phyloP scores from a whole-genome alignment of 2,113 vertebrate species.

The Benitochromis conjunctus region DNA sequence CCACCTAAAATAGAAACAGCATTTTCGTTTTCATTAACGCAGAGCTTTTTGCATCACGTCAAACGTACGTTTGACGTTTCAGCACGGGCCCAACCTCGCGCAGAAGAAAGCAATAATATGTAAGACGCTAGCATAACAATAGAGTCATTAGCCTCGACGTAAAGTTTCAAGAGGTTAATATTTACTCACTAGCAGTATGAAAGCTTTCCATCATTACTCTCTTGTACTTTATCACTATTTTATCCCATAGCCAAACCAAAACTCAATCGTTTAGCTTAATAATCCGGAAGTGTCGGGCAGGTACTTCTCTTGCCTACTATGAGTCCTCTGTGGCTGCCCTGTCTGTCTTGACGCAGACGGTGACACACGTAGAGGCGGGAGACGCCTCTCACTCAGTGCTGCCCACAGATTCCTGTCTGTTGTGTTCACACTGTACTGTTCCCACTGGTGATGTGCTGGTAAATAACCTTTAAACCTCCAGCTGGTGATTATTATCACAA shows the following conservation, averaged over 20 bases:
- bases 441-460: neutral
- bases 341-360: constrained; percentile 52
- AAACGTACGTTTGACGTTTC: neutral
- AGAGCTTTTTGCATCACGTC: too few relatives aligned
- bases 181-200: neutral
- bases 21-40: neutral
- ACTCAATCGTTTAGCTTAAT: neutral
- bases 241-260: too few relatives aligned
- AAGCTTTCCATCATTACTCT: neutral
- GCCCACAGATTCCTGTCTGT: constrained; percentile 24
- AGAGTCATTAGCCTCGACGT: neutral
- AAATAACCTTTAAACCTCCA: constrained; percentile 10
- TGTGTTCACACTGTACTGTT: neutral
- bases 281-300: neutral
- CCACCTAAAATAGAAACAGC: neutral
- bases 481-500: neutral
- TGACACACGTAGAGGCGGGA: constrained; percentile 42
- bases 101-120: neutral
- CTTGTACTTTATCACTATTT: neutral
- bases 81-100: neutral
- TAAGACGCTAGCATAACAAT: neutral
- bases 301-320: neutral
- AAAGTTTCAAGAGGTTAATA: neutral
- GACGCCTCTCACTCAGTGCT: constrained; percentile 9
- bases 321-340: neutral